These are phyloP conservation scores for Drosophila nigricruria DNA, from an alignment of 2,888 invertebrate species.

Conservation along the genomic window DNA sequence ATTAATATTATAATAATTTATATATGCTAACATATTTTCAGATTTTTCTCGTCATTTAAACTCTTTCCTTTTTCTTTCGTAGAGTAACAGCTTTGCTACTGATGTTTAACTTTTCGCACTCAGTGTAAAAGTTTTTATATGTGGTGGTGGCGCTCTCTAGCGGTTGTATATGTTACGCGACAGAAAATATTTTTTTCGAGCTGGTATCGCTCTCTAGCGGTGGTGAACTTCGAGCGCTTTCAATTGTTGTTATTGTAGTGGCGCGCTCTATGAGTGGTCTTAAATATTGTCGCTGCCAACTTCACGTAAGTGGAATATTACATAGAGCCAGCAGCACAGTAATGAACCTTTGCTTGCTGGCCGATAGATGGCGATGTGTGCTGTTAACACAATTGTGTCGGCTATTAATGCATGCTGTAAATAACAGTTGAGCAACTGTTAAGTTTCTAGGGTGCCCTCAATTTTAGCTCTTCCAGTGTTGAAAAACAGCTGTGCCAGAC, in stretches of 20 bases:
- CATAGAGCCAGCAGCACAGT: not conserved
- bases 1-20: not conserved
- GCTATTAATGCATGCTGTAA: not conserved
- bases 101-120: no score
- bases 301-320: not conserved
- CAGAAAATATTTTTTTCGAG: accelerated
- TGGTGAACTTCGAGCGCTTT: accelerated
- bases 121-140: accelerated
- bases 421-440: slow-evolving; percentile 3
- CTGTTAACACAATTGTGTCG: not conserved
- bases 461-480: slow-evolving; percentile 6
- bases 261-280: not conserved
- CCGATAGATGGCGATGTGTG: slow-evolving; percentile 23
- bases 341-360: accelerated
- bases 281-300: slow-evolving; percentile 3
- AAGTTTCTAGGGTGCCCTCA: slow-evolving; percentile 12
- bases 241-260: not conserved
- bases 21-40: no score
- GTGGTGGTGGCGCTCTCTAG: slow-evolving; percentile 8
- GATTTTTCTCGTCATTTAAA: not conserved
- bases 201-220: not conserved
- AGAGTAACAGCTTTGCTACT: not conserved
- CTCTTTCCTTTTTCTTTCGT: no score
- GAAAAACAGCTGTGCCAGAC: not conserved
- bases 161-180: accelerated